Conservation (phyloP, 2,797 vertebrate species). For the Lithobates sylvaticus region DNA sequence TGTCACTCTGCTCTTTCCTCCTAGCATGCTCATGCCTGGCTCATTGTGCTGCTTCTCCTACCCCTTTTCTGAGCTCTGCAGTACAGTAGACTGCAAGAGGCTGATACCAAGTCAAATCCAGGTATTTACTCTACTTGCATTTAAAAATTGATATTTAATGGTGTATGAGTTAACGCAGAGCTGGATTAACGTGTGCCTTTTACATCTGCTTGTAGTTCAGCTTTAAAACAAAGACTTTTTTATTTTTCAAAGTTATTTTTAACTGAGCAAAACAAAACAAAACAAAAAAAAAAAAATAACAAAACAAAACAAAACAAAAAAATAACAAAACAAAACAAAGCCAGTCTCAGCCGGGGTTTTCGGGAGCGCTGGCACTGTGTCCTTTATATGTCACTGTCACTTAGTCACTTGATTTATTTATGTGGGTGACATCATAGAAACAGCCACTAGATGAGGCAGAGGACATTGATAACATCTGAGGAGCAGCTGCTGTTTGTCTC, state of each 20-base stretch:
- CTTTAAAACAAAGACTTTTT: not conserved
- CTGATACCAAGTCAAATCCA: too few relatives aligned
- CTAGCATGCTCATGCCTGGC: too few relatives aligned
- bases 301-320: not conserved
- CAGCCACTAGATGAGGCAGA: slow-evolving; percentile 10
- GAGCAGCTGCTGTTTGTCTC: not conserved
- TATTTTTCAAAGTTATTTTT: not conserved
- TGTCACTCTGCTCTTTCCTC: too few relatives aligned
- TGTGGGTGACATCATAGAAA: slow-evolving; percentile 25
- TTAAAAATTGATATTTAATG: too few relatives aligned
- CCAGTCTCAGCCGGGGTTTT: not conserved
- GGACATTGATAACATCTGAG: slow-evolving; percentile 9
- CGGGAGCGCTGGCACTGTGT: not conserved
- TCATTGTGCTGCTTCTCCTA: too few relatives aligned
- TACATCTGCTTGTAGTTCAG: not conserved
- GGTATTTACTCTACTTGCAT: too few relatives aligned
- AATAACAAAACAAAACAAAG: not conserved
- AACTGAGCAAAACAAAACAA: not conserved
- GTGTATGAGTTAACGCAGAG: too few relatives aligned
- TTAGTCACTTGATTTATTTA: slow-evolving; percentile 26
- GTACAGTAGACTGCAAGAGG: too few relatives aligned
- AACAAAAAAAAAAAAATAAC: not conserved
- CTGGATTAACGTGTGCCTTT: not conserved
- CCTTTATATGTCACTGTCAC: slow-evolving; percentile 11
- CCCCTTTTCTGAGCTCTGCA: too few relatives aligned